Evolutionary conservation across 1,140 invertebrate genomes (phyloP), one percentile per base, ranked within the genome.

Genomic region (Pogonomyrmex barbatus): DNA sequence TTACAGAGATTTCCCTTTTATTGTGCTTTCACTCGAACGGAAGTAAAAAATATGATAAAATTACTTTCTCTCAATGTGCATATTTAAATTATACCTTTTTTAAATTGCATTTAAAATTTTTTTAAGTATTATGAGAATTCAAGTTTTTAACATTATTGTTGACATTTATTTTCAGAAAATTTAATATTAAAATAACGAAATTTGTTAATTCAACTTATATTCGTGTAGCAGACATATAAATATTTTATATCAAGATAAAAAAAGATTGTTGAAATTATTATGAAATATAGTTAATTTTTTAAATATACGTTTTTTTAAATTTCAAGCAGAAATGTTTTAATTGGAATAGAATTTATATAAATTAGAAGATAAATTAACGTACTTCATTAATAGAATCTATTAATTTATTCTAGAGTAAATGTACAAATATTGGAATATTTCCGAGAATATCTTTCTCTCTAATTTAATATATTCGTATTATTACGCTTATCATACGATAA

Each of bases 401-500:
- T 24, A 0, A 24, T 24, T 24, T 24, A 24, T 24, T 24, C 24
- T 24, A 24, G 24, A 24, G 67, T 14, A 63, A 17, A 67, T 54
- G 4, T 2, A n/a, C 47, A 39, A 81, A 8, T 68, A 68, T 12
- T 56, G 6, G 4, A 50, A 33, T 54, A 14, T 42, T 17, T 45
- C 8, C 24, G 14, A 76, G 8, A 60, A 45, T 45, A 47, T 33
- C 8, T n/a, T 1, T 68, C 56, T 12, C 50, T 70, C 5, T 30
- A 47, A 71, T 71, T 82, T 45, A 36, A 62, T 47, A n/a, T 9
- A 75, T 60, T 33, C 4, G 3, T 30, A 17, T 2, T 17, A 73
- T 81, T 71, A 50, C 14, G 50, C 42, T 50, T 33, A 24, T 24
- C 36, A 6, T 39, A 36, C 9, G n/a, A 30, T 83, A 83, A 83